Base-by-base conservation (phyloP, 2,797 vertebrate genomes). In the Acanthornis magna region DNA sequence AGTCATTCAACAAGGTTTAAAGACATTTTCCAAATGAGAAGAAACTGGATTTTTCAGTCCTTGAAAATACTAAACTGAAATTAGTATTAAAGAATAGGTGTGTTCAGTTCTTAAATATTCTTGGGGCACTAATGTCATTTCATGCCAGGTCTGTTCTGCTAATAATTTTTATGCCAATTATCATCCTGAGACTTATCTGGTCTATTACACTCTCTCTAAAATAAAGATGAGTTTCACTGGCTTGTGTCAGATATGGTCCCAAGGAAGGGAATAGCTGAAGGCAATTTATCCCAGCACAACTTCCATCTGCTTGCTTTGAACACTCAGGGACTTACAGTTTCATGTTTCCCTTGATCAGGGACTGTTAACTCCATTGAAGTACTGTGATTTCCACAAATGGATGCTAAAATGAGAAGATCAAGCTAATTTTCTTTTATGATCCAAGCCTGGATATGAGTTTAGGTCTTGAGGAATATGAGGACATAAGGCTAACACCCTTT, bases 371-470 rank as follows among this genome's bases (percentile, higher is more conserved):
- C 25, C 47, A 45, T 8, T 71, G 66, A 91, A 88, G 48, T 79
- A 73, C 66, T 63, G 55, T 25, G 45, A 78, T 93, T 94, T 90
- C 71, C 88, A 73, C 40, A 93, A 93, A 93, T 70, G 60, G 63
- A 76, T 91, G 43, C n/a, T 62, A 94, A 93, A 96, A 93, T 76
- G 62, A 92, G 74, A 80, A 79, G 62, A 84, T 93, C 40, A 91
- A 84, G 83, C 54, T 75, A 74, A 92, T 88, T 94, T 92, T 92
- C 51, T 85, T 89, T 94, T 92, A 95, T 76, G 70, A 86, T 70
- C 66, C 29, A 50, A 84, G 54, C 19, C n/a, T 85, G 73, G 13
- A 81, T 92, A 92, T 89, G 43, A 93, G 58, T 80, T 85, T 80
- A 83, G 55, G 29, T 84, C 73, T 85, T 12, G 5, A 77, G 50